A percentile compares a stretch with the other conserved stretches of the same genome.
phyloP scores from a whole-genome alignment of 1,140 invertebrate genomes.

The Anastatus disparis region DNA sequence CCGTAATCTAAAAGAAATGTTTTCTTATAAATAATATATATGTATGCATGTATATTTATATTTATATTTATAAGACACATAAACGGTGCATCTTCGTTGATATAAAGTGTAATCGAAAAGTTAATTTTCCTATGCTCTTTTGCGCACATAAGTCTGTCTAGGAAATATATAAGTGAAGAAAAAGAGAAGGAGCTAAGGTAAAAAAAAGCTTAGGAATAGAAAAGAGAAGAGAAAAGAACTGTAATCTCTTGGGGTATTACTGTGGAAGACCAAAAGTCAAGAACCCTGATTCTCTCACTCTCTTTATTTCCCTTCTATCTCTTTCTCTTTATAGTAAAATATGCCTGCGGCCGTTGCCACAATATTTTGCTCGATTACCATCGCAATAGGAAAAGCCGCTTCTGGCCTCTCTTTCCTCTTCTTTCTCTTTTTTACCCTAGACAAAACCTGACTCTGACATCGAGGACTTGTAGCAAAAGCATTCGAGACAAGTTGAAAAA shows the following conservation, averaged over 20 bases:
- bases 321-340: conserved; percentile 22
- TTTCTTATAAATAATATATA: no score
- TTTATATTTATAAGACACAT: no score
- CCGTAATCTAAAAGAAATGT: no score
- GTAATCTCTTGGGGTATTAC: conserved; percentile 51
- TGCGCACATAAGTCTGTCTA: conserved; percentile 14
- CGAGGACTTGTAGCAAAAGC: no score
- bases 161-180: conserved; percentile 42
- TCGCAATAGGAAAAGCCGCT: conserved; percentile 56
- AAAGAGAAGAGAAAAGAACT: conserved; percentile 36
- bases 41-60: no score
- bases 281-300: conserved; percentile 43
- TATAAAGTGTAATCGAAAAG: conserved; percentile 27
- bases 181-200: conserved; percentile 24
- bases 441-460: conserved; percentile 29
- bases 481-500: no score
- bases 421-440: no score
- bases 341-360: conserved; percentile 58
- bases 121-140: conserved; percentile 23
- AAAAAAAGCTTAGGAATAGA: conserved; percentile 23
- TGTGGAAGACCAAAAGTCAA: conserved; percentile 52
- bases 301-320: background rate
- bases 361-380: conserved; percentile 66
- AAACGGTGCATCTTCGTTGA: conserved; percentile 1
- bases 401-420: conserved; percentile 29